A percentile compares a stretch with the other conserved stretches of the same genome.
These are phyloP conservation scores for Monomorium pharaonis DNA, from an alignment of 1,140 invertebrate genomes.

Conservation along the genomic window DNA sequence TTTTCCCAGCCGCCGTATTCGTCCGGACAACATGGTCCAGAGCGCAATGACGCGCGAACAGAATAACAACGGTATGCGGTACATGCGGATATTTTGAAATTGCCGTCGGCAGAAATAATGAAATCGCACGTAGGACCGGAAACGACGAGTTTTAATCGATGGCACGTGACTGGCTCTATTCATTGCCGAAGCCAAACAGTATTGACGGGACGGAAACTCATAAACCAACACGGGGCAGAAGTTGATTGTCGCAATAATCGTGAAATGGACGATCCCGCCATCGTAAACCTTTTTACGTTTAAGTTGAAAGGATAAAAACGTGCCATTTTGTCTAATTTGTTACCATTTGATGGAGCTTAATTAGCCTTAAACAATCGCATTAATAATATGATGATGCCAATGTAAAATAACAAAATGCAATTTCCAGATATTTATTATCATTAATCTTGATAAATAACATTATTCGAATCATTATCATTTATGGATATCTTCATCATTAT, in stretches of 20 bases:
- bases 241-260: neutral
- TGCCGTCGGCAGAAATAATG: slow-evolving; percentile 31
- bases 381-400: neutral
- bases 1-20: slow-evolving; percentile 24
- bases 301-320: neutral
- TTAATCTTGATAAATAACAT: neutral
- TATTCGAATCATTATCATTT: neutral
- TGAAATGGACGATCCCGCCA: neutral
- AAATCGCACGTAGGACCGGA: slow-evolving; percentile 22
- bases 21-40: slow-evolving; percentile 20
- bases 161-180: slow-evolving; percentile 29
- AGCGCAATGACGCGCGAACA: slow-evolving; percentile 32
- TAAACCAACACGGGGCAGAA: slow-evolving; percentile 6
- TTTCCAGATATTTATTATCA: neutral
- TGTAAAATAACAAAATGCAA: neutral
- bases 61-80: slow-evolving; percentile 38
- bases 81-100: slow-evolving; percentile 20
- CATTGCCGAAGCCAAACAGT: neutral
- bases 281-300: slow-evolving; percentile 3
- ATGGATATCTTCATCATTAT: neutral
- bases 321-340: neutral
- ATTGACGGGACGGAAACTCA: slow-evolving; percentile 31
- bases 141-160: slow-evolving; percentile 41
- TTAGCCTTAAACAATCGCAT: neutral
- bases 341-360: neutral